Evolutionary conservation across 2,888 invertebrate genomes (phyloP), one percentile per base, ranked within the genome.

Genomic region (Gasteruption jaculator): DNA sequence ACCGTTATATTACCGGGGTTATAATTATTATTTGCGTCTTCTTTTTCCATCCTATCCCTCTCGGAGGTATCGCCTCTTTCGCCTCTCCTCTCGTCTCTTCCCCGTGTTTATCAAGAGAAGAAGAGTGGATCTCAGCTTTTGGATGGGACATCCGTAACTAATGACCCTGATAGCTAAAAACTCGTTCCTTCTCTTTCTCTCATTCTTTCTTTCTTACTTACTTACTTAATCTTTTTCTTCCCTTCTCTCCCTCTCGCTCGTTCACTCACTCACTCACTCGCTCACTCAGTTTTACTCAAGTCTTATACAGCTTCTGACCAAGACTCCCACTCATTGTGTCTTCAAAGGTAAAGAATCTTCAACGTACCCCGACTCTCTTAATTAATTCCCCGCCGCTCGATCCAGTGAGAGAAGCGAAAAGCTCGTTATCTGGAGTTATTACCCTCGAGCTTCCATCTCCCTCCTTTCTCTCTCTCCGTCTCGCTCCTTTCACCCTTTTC

Each of bases 81-180:
- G 36, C 26, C 45, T 41, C 43, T 40, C 47, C 52, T 53, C 56
- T n/a, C n/a, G n/a, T n/a, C 15, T 41, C 43, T 40, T 46, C 52
- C 53, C 56, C 54, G 55, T 60, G 60, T 62, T 66, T 66, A 63
- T 66, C 66, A 62, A 63, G 63, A 60, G 61, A 61, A 60, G 61
- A 61, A 63, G 61, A 63, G 59, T 62, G 66, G 64, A n/a, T 57
- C 60, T 62, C 57, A 58, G 60, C n/a, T n/a, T 65, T 63, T 57
- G 56, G 60, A 63, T 56, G 58, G 63, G 63, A 66, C 66, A 64
- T 66, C 65, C 65, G 65, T 67, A 67, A 67, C 66, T 67, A 66
- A 66, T 66, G 66, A 65, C 62, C 63, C 65, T 62, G 66, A 66
- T 66, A 66, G 64, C 58, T 54, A 52, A 50, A 54, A 50, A 51